Base-by-base conservation (phyloP, 2,888 invertebrate genomes). In the Seladonia tumulorum region DNA sequence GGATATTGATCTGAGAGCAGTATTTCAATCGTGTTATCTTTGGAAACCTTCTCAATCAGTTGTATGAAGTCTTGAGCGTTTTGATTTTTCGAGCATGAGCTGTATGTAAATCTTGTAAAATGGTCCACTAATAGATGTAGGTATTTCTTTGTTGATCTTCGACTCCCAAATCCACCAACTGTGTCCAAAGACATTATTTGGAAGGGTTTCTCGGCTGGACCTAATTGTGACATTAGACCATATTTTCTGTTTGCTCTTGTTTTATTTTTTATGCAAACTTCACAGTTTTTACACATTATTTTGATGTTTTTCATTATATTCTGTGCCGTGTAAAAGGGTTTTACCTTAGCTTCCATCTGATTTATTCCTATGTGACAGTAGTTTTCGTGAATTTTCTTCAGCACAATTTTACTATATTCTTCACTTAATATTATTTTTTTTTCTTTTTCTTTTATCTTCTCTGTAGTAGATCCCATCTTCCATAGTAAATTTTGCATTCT, bases 91-190 rank as follows among this genome's bases (percentile, higher is more conserved):
- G 72, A 49, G 72, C 29, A 49, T 72, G 25, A 10, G 16, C 12
- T 72, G 25, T 49, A 73, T 8, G 49, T 2, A 73, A 49, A 49
- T 49, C 18, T 49, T 0, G 49, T 49, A 3, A 49, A 49, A 49
- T 49, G 49, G 49, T 49, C 49, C 14, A 45, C 49, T 73, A 45
- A 29, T 73, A 71, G 16, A 45, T 25, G 42, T 25, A 47, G 71
- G n/a, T 71, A 71, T 71, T 45, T 71, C 14, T 71, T 73, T 10
- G 29, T 73, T 4, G 73, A 73, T 73, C 73, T 73, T 22, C 18
- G 49, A 16, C 73, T 12, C 0, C 73, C 73, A 49, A 73, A 49
- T 73, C 49, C 73, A 73, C 73, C 73, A 18, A 73, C 8, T 73
- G 73, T 73, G 29, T 73, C 73, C 22, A 73, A 10, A 8, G 35